These are phyloP conservation scores for Nautilus pompilius DNA, from an alignment of 1,140 invertebrate species.

Conservation along the genomic window DNA sequence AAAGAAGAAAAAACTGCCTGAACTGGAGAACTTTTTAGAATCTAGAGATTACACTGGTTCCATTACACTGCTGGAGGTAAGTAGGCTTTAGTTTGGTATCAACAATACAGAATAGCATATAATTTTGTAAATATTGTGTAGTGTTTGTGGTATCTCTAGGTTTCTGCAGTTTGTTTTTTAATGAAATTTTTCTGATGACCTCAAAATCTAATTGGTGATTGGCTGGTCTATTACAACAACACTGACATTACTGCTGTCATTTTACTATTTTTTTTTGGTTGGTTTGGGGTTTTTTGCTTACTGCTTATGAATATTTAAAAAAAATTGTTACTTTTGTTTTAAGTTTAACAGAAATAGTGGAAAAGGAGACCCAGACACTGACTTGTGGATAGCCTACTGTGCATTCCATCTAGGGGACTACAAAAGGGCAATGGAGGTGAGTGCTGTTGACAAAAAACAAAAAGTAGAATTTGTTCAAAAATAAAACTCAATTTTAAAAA, in stretches of 20 bases:
- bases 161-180: neutral
- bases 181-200: too few species aligned
- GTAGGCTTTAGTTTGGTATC: neutral
- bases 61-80: slow-evolving; percentile 85
- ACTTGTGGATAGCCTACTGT: slow-evolving; percentile 91
- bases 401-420: slow-evolving; percentile 94
- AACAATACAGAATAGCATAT: too few species aligned
- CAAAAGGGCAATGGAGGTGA: slow-evolving; percentile 77
- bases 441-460: slow-evolving; percentile 35
- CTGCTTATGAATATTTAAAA: neutral
- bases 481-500: too few species aligned
- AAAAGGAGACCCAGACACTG: slow-evolving; percentile 64
- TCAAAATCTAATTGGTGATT: too few species aligned
- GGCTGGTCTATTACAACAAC: too few species aligned
- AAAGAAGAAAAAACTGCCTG: slow-evolving; percentile 63
- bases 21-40: slow-evolving; percentile 86
- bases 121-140: too few species aligned
- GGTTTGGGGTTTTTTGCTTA: neutral
- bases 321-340: slow-evolving; percentile 15
- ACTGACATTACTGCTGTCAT: neutral
- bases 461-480: too few species aligned
- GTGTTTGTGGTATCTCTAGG: too few species aligned
- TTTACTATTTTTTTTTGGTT: slow-evolving; percentile 3
- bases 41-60: slow-evolving; percentile 91
- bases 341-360: slow-evolving; percentile 61